Percentiles rank a stretch among this genome's conserved stretches.
phyloP scores from a whole-genome alignment of 2,888 invertebrate genomes.

The Calliopum simillimum region DNA sequence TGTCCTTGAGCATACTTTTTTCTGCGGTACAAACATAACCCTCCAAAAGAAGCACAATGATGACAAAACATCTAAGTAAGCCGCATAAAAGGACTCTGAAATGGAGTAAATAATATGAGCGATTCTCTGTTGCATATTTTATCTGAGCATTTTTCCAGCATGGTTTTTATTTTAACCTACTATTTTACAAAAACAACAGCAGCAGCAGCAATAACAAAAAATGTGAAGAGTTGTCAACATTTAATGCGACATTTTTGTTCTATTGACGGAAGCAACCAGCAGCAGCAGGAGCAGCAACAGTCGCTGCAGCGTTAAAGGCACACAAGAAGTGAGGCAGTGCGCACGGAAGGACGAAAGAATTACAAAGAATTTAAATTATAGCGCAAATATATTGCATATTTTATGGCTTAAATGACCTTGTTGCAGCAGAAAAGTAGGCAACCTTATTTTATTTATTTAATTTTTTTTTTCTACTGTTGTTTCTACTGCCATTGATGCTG shows the following conservation, averaged over 20 bases:
- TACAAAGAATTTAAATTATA: constrained; percentile 10
- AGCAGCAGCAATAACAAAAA: neutral
- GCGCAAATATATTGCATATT: constrained; percentile 28
- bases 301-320: neutral
- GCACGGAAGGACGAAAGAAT: neutral
- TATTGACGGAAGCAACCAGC: constrained; percentile 18
- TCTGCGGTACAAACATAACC: neutral
- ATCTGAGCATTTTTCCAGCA: neutral
- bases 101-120: too few relatives aligned
- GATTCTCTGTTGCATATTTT: constrained; percentile 8
- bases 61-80: neutral
- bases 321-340: neutral
- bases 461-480: neutral
- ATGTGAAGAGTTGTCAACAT: constrained; percentile 26
- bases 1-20: constrained; percentile 25
- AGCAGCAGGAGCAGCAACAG: neutral
- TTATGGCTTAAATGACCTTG: constrained; percentile 8
- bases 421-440: constrained; percentile 13
- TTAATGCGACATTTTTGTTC: constrained; percentile 31
- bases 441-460: neutral
- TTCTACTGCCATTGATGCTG: neutral
- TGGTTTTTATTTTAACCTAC: constrained; percentile 13
- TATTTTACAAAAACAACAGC: constrained; percentile 12
- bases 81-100: neutral
- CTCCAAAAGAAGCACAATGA: neutral